Evolutionary conservation across 2,113 vertebrate genomes (phyloP), one percentile per base, ranked within the genome.

Genomic region (Blennius ocellaris): DNA sequence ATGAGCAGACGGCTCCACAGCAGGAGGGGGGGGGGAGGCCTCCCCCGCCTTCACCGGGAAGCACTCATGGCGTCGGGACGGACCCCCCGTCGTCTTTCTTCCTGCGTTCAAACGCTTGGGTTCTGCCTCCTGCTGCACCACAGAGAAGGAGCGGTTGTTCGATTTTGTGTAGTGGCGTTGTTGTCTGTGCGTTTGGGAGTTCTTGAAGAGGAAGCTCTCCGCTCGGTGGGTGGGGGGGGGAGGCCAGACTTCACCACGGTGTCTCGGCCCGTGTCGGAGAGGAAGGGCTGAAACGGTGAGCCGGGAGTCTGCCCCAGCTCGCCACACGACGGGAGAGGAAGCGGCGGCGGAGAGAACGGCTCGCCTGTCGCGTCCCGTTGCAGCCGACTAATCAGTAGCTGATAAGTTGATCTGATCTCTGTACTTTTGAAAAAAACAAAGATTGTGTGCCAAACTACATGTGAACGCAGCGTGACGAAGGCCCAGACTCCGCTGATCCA

Each of bases 281-380:
- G 57, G 40, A 80, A 63, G 40, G 45, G 14, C 67, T 12, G 58
- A 74, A 44, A 68, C 48, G 0, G 48, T 39, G 67, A 72, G 45
- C 80, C 56, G 0, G 21, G 21, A 69, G 0, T 38, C 68, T 49
- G 68, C 69, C 73, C 63, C 61, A n/a, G 43, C 75, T 67, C 64
- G 57, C 70, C 84, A 8, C 66, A 64, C 9, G 78, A 78, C 56
- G 67, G 85, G 88, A 80, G 84, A 88, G 58, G 80, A 83, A 69
- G n/a, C 51, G 0, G 72, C 8, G 39, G 54, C 66, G 62, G 72
- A 36, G 80, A 78, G 50, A 56, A 64, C 8, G 51, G 38, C 59
- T 68, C 52, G 37, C 61, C 48, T 0, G 53, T 78, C 65, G 50
- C 51, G 36, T 62, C 58, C 62, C 66, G 47, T 71, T 71, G 7